Conservation (phyloP, 1,140 invertebrate genomes). For the Cyphomyrmex costatus region DNA sequence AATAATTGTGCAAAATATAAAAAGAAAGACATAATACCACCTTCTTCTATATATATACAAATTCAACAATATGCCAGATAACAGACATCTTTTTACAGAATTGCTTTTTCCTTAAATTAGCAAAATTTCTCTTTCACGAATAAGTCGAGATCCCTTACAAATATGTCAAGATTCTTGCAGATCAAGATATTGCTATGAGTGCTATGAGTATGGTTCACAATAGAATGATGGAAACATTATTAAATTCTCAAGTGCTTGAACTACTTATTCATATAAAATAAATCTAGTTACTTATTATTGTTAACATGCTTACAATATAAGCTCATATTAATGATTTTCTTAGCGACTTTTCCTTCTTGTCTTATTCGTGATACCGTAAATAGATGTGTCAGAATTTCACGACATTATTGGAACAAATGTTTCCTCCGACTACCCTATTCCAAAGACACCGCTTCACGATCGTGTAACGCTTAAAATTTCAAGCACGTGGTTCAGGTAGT, state of each 20-base stretch:
- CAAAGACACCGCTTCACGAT: background rate
- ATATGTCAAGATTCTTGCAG: background rate
- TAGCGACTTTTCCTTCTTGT: background rate
- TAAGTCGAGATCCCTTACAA: background rate
- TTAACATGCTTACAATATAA: background rate
- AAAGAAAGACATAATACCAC: no score
- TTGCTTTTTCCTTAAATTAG: no score
- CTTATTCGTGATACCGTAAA: background rate
- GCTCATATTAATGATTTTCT: background rate
- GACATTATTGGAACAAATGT: constrained; percentile 18
- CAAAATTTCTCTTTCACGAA: no score
- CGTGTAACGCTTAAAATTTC: no score
- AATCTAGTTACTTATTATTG: background rate
- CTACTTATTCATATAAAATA: background rate
- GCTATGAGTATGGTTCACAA: background rate
- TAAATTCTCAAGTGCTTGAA: background rate
- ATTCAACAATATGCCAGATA: no score
- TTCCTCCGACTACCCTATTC: constrained; percentile 39
- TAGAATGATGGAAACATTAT: background rate
- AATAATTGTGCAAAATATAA: no score
- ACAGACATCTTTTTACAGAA: no score
- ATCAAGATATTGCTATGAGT: no score
- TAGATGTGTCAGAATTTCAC: background rate
- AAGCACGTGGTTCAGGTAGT: no score
- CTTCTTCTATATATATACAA: no score